phyloP scores from a whole-genome alignment of 2,888 invertebrate genomes.

The Loripinus fragilis region DNA sequence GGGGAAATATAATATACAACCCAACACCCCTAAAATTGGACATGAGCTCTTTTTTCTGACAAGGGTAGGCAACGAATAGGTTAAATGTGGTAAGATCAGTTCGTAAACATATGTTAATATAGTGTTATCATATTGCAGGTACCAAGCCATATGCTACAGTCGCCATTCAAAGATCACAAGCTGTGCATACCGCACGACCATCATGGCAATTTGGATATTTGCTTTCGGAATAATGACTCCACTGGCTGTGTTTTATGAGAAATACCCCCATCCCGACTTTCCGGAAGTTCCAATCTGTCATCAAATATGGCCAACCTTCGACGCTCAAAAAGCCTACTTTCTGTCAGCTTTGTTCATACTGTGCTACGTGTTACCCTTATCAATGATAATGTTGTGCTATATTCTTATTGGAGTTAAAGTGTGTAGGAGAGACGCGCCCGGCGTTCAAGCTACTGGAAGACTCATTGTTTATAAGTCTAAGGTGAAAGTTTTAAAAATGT shows the following conservation, averaged over 20 bases:
- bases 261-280: conserved; percentile 81
- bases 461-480: conserved; percentile 90
- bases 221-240: conserved; percentile 91
- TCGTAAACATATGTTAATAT: no score
- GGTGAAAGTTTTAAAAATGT: conserved; percentile 97
- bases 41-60: no score
- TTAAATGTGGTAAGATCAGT: no score
- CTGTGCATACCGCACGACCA: conserved; percentile 93
- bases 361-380: conserved; percentile 95
- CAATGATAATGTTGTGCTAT: conserved; percentile 95
- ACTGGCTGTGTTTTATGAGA: conserved; percentile 95
- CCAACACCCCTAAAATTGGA: no score
- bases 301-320: conserved; percentile 90
- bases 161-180: conserved; percentile 95
- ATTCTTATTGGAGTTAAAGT: conserved; percentile 96
- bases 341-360: conserved; percentile 93
- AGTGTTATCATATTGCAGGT: no score
- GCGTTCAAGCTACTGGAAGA: conserved; percentile 88
- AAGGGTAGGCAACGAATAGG: no score
- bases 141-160: conserved; percentile 98
- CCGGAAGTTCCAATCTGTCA: conserved; percentile 62
- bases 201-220: conserved; percentile 94
- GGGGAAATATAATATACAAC: no score
- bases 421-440: conserved; percentile 93
- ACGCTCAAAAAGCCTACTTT: conserved; percentile 93